These are phyloP conservation scores for Nyctibius bracteatus DNA, from an alignment of 2,113 vertebrate genomes.

Conservation along the genomic window DNA sequence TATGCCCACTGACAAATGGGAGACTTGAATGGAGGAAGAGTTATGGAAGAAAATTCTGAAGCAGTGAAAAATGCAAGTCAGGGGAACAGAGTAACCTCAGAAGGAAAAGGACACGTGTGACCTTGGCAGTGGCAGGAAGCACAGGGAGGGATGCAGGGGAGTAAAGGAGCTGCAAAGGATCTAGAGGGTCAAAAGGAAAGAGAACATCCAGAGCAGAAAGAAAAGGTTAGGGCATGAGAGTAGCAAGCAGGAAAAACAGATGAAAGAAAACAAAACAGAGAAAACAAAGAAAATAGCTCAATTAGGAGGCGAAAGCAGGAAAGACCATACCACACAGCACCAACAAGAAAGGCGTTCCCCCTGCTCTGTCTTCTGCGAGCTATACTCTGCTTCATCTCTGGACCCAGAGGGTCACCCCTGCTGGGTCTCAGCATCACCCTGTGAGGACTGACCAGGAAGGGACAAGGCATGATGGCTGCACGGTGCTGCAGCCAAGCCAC, in stretches of 20 bases:
- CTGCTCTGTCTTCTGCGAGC: background rate
- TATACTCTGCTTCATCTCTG: background rate
- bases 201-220: background rate
- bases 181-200: background rate
- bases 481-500: background rate
- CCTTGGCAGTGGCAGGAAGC: background rate
- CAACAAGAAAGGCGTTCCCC: background rate
- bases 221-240: background rate
- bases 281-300: background rate
- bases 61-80: background rate
- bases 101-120: background rate
- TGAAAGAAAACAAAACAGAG: background rate
- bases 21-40: background rate
- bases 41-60: background rate
- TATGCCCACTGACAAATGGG: background rate
- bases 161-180: background rate
- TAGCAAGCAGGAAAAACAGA: background rate
- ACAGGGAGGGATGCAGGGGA: background rate
- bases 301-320: background rate
- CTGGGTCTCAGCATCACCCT: background rate
- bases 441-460: background rate
- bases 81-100: background rate
- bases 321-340: background rate
- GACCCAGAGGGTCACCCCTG: background rate
- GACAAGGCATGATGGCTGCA: rapidly evolving